Evolutionary conservation across 2,888 invertebrate genomes (phyloP).

Genomic region (Listrodromus nycthemerus): DNA sequence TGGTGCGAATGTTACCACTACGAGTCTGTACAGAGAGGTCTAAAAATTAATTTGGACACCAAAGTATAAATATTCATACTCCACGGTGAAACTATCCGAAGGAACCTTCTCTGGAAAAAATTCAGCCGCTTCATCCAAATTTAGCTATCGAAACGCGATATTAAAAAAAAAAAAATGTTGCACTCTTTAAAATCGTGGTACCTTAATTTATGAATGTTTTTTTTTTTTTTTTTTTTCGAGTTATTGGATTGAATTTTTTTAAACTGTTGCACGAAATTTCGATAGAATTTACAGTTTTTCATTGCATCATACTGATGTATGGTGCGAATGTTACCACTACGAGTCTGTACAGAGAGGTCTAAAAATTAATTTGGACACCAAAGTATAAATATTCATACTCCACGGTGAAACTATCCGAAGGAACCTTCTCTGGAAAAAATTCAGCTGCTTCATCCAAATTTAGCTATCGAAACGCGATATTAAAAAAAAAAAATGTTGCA

Average conservation of each 20-base stretch:
- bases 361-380: neutral
- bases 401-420: neutral
- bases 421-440: neutral
- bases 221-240: too few species aligned
- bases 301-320: too few species aligned
- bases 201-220: neutral
- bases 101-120: too few species aligned
- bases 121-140: neutral
- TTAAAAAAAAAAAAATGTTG: neutral
- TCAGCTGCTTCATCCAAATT: neutral
- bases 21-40: too few species aligned
- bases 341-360: neutral
- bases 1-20: too few species aligned
- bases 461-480: neutral
- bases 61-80: too few species aligned
- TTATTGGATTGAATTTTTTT: too few species aligned
- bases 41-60: too few species aligned
- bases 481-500: neutral
- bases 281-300: too few species aligned
- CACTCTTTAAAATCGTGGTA: neutral
- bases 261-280: too few species aligned
- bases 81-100: too few species aligned
- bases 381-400: constrained; percentile 5
- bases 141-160: neutral
- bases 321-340: too few species aligned